phyloP scores from a whole-genome alignment of 2,797 vertebrate species.

The Taeniopygia guttata region DNA sequence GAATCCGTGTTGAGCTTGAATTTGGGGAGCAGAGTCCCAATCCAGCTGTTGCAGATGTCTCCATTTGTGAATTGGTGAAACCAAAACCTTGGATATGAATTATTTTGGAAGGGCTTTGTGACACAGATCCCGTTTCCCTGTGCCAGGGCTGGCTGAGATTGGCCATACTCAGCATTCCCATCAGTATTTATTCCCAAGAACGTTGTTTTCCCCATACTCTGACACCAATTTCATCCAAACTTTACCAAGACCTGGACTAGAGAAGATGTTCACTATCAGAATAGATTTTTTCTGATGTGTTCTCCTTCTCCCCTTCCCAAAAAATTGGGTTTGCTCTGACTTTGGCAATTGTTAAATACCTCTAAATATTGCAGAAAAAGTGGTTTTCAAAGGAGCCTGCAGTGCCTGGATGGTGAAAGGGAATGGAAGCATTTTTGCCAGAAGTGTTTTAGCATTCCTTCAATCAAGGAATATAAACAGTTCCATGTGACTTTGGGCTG shows the following conservation, averaged over 20 bases:
- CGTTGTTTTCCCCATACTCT: not conserved
- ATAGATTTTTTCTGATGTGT: not conserved
- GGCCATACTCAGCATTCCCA: not conserved
- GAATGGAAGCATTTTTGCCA: conserved; percentile 22
- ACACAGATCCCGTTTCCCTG: not conserved
- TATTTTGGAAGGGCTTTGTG: not conserved
- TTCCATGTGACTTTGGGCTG: conserved; percentile 51
- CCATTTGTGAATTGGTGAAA: not conserved
- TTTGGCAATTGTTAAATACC: not conserved
- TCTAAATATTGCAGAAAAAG: not conserved
- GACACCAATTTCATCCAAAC: not conserved
- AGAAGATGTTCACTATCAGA: not conserved
- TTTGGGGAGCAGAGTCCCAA: not conserved
- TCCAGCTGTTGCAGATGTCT: not conserved
- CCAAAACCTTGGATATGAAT: not conserved
- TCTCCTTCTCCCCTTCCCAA: not conserved
- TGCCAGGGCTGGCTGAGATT: not conserved
- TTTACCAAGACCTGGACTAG: not conserved
- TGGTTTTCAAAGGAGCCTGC: conserved; percentile 2
- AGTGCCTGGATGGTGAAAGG: not conserved
- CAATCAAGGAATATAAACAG: conserved; percentile 54
- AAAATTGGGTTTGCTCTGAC: not conserved
- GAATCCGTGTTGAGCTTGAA: not conserved
- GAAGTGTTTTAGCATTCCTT: conserved; percentile 46
- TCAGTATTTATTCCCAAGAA: not conserved